phyloP scores from a whole-genome alignment of 2,113 vertebrate genomes.

The Anolis carolinensis region DNA sequence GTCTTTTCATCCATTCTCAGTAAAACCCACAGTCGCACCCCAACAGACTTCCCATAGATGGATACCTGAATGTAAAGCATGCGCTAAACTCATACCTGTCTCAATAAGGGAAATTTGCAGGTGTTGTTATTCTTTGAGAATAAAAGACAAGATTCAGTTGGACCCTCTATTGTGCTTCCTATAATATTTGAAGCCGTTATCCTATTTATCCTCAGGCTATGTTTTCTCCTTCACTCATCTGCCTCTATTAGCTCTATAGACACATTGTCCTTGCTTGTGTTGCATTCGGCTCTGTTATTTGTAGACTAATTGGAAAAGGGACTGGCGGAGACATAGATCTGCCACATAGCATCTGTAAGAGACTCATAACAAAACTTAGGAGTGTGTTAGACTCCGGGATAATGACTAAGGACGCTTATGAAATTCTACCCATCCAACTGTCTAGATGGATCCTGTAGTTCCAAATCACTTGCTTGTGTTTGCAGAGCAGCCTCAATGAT shows the following conservation, averaged over 20 bases:
- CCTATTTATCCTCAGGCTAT: background rate
- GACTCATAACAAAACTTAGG: background rate
- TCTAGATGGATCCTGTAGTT: background rate
- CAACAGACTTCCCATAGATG: no score
- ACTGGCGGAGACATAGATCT: no score
- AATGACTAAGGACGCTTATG: background rate
- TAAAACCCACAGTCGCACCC: no score
- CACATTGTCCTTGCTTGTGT: background rate
- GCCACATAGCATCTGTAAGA: background rate
- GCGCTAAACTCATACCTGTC: no score
- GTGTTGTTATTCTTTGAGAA: background rate
- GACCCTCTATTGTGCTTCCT: background rate
- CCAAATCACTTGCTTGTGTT: background rate
- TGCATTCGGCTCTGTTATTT: background rate
- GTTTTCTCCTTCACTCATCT: background rate
- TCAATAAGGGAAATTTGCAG: background rate
- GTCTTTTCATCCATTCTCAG: no score
- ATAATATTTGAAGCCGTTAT: background rate
- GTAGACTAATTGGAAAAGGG: background rate
- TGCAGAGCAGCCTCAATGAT: background rate
- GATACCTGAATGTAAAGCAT: no score
- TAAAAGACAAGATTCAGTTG: background rate
- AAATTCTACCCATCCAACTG: background rate
- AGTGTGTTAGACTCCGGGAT: background rate
- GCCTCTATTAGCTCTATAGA: background rate